Conservation (phyloP, 1,140 invertebrate species). For the Lycorma delicatula region DNA sequence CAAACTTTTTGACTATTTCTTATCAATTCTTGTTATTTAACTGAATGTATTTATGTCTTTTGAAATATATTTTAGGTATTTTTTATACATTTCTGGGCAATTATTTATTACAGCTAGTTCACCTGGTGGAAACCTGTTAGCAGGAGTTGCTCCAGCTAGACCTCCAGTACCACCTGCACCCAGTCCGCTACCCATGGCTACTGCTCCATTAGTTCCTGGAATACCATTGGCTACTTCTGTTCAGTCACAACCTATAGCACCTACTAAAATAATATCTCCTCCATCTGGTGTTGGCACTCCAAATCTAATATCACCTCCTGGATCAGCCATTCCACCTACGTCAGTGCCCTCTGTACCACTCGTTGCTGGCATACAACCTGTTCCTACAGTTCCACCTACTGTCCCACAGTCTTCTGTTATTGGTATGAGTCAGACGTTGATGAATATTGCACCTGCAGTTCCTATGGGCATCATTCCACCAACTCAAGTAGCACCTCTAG, state of each 20-base stretch:
- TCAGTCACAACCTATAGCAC: slow-evolving; percentile 17
- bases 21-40: too few species aligned
- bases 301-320: slow-evolving; percentile 6
- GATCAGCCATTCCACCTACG: slow-evolving; percentile 4
- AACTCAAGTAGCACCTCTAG: slow-evolving; percentile 26
- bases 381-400: slow-evolving; percentile 15
- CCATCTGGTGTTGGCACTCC: slow-evolving; percentile 14
- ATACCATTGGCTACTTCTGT: slow-evolving; percentile 32
- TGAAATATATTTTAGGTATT: too few species aligned
- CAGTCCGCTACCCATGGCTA: slow-evolving; percentile 19
- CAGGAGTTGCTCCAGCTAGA: neutral
- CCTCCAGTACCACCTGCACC: slow-evolving; percentile 30
- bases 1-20: too few species aligned
- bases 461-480: slow-evolving; percentile 21
- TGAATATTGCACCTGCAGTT: slow-evolving; percentile 30
- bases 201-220: slow-evolving; percentile 24
- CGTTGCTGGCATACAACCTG: slow-evolving; percentile 11
- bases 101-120: too few species aligned
- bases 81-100: too few species aligned
- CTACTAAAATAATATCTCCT: slow-evolving; percentile 17
- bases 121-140: too few species aligned
- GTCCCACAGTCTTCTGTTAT: slow-evolving; percentile 18
- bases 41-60: too few species aligned
- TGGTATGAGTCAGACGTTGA: slow-evolving; percentile 25
- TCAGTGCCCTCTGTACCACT: slow-evolving; percentile 9